A percentile compares a stretch with the other conserved stretches of the same genome.
phyloP scores from a whole-genome alignment of 2,113 vertebrate genomes.

The Genyomyrus donnyi region DNA sequence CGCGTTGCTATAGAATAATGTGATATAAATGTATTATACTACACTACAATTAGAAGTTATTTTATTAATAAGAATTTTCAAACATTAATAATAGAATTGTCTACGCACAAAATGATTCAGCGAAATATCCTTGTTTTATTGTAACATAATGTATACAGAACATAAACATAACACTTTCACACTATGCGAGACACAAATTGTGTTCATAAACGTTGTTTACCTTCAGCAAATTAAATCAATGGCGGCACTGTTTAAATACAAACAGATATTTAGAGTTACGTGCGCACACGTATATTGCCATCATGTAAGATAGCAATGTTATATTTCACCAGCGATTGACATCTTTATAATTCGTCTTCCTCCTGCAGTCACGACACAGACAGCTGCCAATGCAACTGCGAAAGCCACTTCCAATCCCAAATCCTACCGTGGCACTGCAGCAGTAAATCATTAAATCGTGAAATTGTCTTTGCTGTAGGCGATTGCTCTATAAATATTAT shows the following conservation, averaged over 20 bases:
- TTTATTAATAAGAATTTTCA: background rate
- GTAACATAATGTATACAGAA: background rate
- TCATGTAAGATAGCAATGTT: background rate
- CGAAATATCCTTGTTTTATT: background rate
- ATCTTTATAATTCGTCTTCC: background rate
- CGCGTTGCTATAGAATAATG: background rate
- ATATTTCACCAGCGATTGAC: background rate
- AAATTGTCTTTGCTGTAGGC: background rate
- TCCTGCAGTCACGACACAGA: slow-evolving; percentile 18
- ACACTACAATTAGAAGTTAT: background rate
- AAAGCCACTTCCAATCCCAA: background rate
- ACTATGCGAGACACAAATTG: background rate
- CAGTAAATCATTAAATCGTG: background rate
- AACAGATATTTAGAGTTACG: background rate
- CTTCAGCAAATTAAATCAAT: background rate
- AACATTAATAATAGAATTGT: background rate
- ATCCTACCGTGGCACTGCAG: slow-evolving; percentile 3
- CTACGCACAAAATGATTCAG: background rate
- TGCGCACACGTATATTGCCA: background rate
- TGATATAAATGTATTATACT: background rate
- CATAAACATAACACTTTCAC: background rate
- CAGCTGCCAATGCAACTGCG: slow-evolving; percentile 13
- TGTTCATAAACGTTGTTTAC: background rate
- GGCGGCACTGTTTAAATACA: background rate
- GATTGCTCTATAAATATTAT: background rate